phyloP scores from a whole-genome alignment of 2,113 vertebrate species.

The Hoplias malabaricus region DNA sequence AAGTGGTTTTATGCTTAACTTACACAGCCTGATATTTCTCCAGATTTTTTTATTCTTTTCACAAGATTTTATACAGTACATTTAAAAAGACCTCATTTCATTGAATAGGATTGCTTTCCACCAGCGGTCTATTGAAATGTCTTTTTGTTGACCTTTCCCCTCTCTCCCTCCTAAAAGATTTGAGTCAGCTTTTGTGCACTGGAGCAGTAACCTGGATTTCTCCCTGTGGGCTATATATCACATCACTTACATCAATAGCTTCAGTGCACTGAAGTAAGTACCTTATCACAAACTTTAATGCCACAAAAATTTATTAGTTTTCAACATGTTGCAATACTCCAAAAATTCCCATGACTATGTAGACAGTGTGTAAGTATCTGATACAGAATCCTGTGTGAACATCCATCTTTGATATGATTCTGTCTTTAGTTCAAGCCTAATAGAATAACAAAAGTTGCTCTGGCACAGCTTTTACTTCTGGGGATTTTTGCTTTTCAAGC shows the following conservation, averaged over 20 bases:
- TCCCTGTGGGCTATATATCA: constrained; percentile 58
- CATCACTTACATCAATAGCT: constrained; percentile 74
- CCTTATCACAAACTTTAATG: not conserved
- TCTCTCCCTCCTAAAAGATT: constrained; percentile 59
- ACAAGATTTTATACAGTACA: not conserved
- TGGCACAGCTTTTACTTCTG: no score
- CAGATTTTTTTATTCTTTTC: not conserved
- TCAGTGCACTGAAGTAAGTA: constrained; percentile 69
- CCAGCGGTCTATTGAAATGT: not conserved
- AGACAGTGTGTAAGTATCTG: not conserved
- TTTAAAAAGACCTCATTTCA: not conserved
- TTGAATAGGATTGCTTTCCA: not conserved
- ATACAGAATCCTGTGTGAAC: not conserved
- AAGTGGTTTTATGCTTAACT: no score
- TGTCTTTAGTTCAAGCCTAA: not conserved
- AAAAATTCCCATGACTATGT: not conserved
- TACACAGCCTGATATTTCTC: no score
- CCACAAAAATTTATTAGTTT: not conserved
- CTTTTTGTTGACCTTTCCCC: not conserved
- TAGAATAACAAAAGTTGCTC: no score
- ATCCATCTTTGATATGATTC: not conserved
- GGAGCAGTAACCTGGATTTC: constrained; percentile 41
- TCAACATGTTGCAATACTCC: not conserved
- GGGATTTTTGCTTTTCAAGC: no score
- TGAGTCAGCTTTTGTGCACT: constrained; percentile 47